Evolutionary conservation across 1,140 invertebrate genomes (phyloP).

Genomic region (Holotrichia oblita): DNA sequence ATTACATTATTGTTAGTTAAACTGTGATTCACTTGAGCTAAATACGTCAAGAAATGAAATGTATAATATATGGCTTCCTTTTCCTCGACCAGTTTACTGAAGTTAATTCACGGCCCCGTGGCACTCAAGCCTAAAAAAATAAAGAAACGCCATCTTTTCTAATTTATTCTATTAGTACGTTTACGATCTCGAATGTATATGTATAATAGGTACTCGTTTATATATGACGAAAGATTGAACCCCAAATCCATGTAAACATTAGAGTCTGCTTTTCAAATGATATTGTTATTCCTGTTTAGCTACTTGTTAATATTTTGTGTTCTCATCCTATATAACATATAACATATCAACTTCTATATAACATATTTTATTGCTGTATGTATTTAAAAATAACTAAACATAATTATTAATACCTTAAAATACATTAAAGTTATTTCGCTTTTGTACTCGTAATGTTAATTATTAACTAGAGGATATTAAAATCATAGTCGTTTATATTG

Average conservation of each 20-base stretch:
- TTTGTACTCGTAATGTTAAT: neutral
- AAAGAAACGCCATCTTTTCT: slow-evolving; percentile 26
- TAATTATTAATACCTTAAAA: no score
- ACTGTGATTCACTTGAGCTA: slow-evolving; percentile 28
- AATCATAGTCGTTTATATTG: no score
- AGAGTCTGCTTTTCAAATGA: neutral
- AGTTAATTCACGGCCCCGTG: slow-evolving; percentile 14
- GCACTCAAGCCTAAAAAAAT: slow-evolving; percentile 21
- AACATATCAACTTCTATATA: neutral
- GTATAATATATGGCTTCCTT: slow-evolving; percentile 29
- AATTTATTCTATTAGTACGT: slow-evolving; percentile 20
- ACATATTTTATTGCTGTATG: neutral
- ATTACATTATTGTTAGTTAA: slow-evolving; percentile 30
- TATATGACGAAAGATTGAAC: neutral
- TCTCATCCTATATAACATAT: neutral
- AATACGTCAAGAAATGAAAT: slow-evolving; percentile 34
- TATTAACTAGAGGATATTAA: no score
- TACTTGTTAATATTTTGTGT: neutral
- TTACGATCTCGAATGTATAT: neutral
- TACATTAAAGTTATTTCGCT: neutral
- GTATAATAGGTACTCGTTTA: slow-evolving; percentile 3
- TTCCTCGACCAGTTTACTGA: neutral
- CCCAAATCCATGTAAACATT: neutral
- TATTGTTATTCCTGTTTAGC: neutral
- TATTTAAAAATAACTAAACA: slow-evolving; percentile 5